Evolutionary conservation across 2,113 vertebrate species (phyloP).

Genomic region (Clarias gariepinus): DNA sequence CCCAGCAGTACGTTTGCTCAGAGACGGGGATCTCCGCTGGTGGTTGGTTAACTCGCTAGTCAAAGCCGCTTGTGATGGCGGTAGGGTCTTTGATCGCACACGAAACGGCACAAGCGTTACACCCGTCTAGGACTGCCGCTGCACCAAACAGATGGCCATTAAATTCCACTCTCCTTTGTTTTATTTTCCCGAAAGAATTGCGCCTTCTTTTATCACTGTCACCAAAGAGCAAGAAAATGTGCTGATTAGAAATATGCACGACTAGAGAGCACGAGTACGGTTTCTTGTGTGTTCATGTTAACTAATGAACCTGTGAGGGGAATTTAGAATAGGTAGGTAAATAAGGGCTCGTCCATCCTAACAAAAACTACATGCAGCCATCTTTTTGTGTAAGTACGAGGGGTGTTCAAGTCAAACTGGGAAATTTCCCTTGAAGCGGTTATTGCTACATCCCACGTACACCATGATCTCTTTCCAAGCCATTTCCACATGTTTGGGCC

Average conservation of each 20-base stretch:
- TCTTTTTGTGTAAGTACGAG: background rate
- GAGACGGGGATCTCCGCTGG: background rate
- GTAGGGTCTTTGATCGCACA: slow-evolving; percentile 69
- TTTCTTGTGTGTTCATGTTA: background rate
- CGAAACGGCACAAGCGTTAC: slow-evolving; percentile 59
- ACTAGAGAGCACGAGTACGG: background rate
- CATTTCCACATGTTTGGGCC: no score
- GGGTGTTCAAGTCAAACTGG: no score
- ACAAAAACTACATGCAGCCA: background rate
- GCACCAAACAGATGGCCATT: slow-evolving; percentile 74
- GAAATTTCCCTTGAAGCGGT: no score
- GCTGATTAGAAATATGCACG: slow-evolving; percentile 66
- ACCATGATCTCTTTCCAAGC: no score
- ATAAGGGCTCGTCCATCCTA: background rate
- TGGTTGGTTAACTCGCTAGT: background rate
- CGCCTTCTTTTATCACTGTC: slow-evolving; percentile 67
- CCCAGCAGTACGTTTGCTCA: background rate
- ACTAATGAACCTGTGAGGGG: background rate
- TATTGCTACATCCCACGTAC: no score
- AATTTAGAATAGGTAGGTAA: background rate
- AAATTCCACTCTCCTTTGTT: slow-evolving; percentile 71
- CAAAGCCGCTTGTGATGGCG: slow-evolving; percentile 32
- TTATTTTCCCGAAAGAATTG: slow-evolving; percentile 70
- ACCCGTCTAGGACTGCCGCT: slow-evolving; percentile 57
- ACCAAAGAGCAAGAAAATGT: slow-evolving; percentile 59